Evolutionary conservation across 2,888 invertebrate genomes (phyloP).

Genomic region (Globia sparganii): DNA sequence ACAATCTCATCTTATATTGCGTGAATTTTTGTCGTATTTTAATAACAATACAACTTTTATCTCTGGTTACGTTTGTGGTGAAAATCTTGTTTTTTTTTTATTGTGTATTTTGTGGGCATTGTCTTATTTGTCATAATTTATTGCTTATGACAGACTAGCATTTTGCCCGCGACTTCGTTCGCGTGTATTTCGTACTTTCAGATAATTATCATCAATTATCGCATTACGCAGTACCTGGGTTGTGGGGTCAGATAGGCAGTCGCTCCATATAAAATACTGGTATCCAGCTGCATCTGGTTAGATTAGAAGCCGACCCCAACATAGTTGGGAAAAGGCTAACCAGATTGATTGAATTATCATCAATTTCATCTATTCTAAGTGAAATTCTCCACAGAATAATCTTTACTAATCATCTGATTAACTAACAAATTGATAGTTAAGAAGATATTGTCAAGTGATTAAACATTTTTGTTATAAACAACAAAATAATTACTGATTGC

Average conservation of each 20-base stretch:
- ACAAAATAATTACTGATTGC: constrained; percentile 14
- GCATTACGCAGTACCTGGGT: too few relatives aligned
- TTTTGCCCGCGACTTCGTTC: too few relatives aligned
- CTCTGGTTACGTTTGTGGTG: neutral
- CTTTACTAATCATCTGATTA: neutral
- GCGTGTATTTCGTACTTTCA: too few relatives aligned
- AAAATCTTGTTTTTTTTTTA: constrained; percentile 10
- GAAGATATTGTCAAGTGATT: neutral
- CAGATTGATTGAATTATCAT: neutral
- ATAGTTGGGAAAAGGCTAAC: too few relatives aligned
- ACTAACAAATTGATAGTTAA: constrained; percentile 21
- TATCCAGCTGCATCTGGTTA: neutral
- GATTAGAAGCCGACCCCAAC: neutral
- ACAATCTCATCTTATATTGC: constrained; percentile 25
- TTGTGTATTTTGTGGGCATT: neutral
- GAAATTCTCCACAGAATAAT: neutral
- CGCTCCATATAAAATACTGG: neutral
- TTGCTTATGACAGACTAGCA: neutral
- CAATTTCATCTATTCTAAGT: neutral
- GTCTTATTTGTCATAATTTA: neutral
- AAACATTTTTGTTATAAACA: constrained; percentile 5
- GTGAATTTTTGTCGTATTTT: constrained; percentile 13
- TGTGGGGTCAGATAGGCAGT: too few relatives aligned
- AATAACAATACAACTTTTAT: constrained; percentile 19
- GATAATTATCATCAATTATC: too few relatives aligned